Conservation (phyloP, 2,797 vertebrate species). For the Tapera naevia region DNA sequence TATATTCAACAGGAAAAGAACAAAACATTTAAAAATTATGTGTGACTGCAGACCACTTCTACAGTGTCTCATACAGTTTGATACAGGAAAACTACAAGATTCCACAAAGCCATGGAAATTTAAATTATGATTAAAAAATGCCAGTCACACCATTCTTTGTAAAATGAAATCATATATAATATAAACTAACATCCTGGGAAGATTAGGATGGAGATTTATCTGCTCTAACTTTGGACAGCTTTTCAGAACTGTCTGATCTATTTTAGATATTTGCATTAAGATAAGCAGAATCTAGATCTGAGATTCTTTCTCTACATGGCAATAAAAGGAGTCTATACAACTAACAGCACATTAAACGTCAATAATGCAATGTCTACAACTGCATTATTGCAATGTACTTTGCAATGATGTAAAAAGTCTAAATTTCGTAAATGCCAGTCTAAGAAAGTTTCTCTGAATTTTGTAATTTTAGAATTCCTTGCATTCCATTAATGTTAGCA, state of each 20-base stretch:
- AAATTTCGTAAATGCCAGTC: neutral
- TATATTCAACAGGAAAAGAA: neutral
- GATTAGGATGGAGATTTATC: neutral
- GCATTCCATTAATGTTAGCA: neutral
- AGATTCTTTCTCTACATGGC: neutral
- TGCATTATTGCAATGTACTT: neutral
- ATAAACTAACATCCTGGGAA: neutral
- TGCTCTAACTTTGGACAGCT: neutral
- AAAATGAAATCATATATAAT: neutral
- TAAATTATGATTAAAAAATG: neutral
- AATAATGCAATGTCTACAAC: neutral
- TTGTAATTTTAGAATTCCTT: neutral
- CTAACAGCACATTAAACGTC: neutral
- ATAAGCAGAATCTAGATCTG: neutral
- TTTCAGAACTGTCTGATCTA: neutral
- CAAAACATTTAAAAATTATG: neutral
- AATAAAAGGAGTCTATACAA: neutral
- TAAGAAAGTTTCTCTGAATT: neutral
- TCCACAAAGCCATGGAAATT: neutral
- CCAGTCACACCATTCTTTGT: neutral
- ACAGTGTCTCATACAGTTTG: neutral
- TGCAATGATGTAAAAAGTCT: neutral
- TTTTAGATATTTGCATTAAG: neutral
- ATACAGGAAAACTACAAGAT: neutral
- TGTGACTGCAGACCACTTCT: neutral